These are phyloP conservation scores for Drosophila pruinosa DNA, from an alignment of 1,140 invertebrate species.

Conservation along the genomic window DNA sequence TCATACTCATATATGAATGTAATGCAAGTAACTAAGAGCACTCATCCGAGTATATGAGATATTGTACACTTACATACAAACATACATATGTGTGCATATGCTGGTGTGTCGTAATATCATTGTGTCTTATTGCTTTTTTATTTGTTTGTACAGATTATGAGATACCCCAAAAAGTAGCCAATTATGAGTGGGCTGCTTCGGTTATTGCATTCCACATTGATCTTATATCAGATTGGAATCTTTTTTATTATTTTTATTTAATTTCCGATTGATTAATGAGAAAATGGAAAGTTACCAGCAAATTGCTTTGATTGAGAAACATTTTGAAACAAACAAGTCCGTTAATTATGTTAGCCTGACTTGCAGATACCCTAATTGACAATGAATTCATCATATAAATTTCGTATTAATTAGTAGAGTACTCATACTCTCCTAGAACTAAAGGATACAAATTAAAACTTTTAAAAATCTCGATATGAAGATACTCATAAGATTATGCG, in stretches of 20 bases:
- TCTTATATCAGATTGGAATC: neutral
- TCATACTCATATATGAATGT: slow-evolving; percentile 8
- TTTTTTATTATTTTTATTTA: neutral
- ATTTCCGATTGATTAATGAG: neutral
- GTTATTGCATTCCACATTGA: neutral
- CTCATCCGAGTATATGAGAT: neutral
- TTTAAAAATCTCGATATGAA: too few relatives aligned
- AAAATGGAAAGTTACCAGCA: slow-evolving; percentile 19
- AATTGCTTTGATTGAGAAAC: neutral
- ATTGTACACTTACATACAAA: too few relatives aligned
- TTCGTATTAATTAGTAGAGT: too few relatives aligned
- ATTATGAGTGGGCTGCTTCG: slow-evolving; percentile 1
- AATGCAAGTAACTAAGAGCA: slow-evolving; percentile 19
- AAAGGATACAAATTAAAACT: too few relatives aligned
- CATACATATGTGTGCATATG: neutral
- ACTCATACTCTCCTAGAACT: too few relatives aligned
- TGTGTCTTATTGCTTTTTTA: neutral
- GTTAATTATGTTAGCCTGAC: neutral
- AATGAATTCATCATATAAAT: too few relatives aligned
- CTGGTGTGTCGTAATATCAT: slow-evolving; percentile 3
- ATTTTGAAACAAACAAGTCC: neutral
- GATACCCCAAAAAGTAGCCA: slow-evolving; percentile 11
- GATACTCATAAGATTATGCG: too few relatives aligned
- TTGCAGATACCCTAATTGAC: neutral
- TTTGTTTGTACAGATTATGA: slow-evolving; percentile 16